phyloP scores from a whole-genome alignment of 1,140 invertebrate species.

The Ephestia elutella region DNA sequence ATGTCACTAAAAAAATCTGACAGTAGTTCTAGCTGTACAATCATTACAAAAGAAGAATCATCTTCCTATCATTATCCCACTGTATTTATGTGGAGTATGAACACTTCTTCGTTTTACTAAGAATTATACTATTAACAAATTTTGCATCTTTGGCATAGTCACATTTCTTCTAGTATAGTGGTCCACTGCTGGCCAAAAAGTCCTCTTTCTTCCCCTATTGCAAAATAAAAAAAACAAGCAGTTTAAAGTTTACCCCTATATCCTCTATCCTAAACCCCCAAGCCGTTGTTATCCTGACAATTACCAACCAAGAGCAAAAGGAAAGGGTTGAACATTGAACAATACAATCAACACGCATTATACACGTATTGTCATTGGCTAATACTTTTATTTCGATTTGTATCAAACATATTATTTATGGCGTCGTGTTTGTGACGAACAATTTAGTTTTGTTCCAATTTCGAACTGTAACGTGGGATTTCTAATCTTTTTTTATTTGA shows the following conservation, averaged over 20 bases:
- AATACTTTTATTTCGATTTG: slow-evolving; percentile 2
- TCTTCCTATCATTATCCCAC: too few relatives aligned
- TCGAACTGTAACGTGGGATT: slow-evolving; percentile 3
- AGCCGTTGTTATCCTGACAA: slow-evolving; percentile 8
- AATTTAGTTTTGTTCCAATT: slow-evolving; percentile 5
- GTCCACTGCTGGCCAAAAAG: too few relatives aligned
- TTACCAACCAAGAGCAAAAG: not conserved
- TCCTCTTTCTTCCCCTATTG: too few relatives aligned
- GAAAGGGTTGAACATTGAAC: slow-evolving; percentile 5
- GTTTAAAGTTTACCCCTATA: not conserved
- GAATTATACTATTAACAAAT: too few relatives aligned
- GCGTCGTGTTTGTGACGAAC: not conserved
- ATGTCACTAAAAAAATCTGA: too few relatives aligned
- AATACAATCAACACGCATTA: slow-evolving; percentile 9
- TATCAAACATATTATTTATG: slow-evolving; percentile 10
- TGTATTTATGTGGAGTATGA: too few relatives aligned
- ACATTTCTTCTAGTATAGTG: too few relatives aligned
- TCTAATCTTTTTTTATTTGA: not conserved
- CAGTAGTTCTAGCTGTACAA: too few relatives aligned
- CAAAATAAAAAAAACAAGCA: too few relatives aligned
- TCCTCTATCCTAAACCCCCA: not conserved
- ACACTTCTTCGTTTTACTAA: too few relatives aligned
- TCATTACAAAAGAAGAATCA: too few relatives aligned
- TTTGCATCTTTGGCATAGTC: too few relatives aligned
- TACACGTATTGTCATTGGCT: slow-evolving; percentile 3